Evolutionary conservation across 2,113 vertebrate genomes (phyloP), one percentile per base, ranked within the genome.

Genomic region (Glaucomys volans): DNA sequence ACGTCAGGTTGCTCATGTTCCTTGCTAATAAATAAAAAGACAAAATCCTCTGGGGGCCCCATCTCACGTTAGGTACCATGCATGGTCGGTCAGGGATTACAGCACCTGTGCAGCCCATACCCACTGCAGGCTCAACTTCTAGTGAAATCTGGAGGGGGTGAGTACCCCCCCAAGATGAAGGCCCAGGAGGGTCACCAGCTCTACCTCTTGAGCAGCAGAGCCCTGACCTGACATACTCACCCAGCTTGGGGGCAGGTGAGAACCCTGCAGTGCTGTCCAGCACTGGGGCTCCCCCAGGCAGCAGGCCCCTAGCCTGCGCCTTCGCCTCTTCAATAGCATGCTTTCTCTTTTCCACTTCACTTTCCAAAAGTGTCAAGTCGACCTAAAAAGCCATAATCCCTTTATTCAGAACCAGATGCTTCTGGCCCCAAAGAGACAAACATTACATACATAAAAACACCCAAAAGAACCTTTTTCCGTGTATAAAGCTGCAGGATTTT

Each of bases 401-500:
- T 0, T 2, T 4, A 8, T 17, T 96, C 77, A 96, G 87, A 83
- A 54, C 64, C 24, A 87, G 14, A 32, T 10, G 20, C 44, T 54
- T 64, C 8, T 50, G 3, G 8, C 3, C 37, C 44, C 37, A 95
- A 4, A 67, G 17, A 93, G 62, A 37, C 0, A 4, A 2, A 24
- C 0, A 0, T 30, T 7, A 62, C 0, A 2, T 7, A 62, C 0
- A 2, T 1, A 24, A 22, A 79, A 4, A 30, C 18, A 87, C 37
- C 47, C 1, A 66, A 2, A 96, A 4, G 37, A 94, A 99, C 99
- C 99, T 99, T 99, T 97, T 99, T 99, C 92, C 98, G 90, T 2
- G 98, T 98, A 24, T 99, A 99, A 6, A 99, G 98, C 28, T 98
- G 98, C 82, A 99, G 91, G 62, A 99, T 99, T 91, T 98, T 98